Percentiles rank a stretch among this genome's conserved stretches.
Conservation (phyloP, 2,888 invertebrate species). For the Zelleria hepariella region DNA sequence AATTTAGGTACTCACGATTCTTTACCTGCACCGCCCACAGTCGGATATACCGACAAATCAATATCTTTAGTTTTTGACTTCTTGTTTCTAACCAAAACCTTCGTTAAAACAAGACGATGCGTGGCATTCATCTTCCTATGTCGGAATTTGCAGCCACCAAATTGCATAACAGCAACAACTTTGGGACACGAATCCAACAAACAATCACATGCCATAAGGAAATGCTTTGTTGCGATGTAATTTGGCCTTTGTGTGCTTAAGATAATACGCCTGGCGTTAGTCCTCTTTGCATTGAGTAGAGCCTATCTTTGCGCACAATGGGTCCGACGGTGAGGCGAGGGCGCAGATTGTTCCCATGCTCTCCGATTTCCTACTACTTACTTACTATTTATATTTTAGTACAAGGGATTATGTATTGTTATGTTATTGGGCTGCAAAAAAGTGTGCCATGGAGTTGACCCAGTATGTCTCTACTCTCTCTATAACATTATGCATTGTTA, state of each 20-base stretch:
- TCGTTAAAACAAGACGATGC: neutral
- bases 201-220: neutral
- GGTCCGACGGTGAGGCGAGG: slow-evolving; percentile 1
- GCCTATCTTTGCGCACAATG: neutral
- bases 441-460: too few species aligned
- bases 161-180: neutral
- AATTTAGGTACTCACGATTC: neutral
- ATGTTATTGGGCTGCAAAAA: too few species aligned
- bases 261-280: neutral
- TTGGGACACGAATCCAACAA: neutral
- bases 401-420: too few species aligned
- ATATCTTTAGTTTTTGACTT: neutral
- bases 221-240: neutral
- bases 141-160: neutral
- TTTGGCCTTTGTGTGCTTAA: neutral
- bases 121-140: neutral
- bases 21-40: neutral
- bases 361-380: neutral
- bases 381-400: too few species aligned
- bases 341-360: neutral
- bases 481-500: too few species aligned
- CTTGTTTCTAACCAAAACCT: neutral
- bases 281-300: neutral
- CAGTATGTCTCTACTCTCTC: too few species aligned
- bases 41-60: neutral